A percentile compares a stretch with the other conserved stretches of the same genome.
Conservation (phyloP, 2,888 invertebrate genomes). For the Brachynemurus nebulosus region DNA sequence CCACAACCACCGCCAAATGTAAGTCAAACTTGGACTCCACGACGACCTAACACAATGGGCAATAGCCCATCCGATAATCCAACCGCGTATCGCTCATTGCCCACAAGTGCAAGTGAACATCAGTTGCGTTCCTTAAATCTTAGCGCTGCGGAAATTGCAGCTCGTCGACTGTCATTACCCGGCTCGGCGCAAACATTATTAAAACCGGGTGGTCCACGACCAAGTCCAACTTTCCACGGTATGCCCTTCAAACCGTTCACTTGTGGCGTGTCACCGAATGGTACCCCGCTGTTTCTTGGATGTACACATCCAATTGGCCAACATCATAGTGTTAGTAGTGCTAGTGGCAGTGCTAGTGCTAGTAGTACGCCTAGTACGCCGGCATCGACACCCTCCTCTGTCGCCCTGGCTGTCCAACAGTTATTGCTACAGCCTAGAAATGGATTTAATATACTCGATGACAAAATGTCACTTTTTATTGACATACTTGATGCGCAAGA, state of each 20-base stretch:
- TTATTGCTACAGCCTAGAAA: constrained; percentile 54
- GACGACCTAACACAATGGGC: constrained; percentile 28
- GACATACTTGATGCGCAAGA: constrained; percentile 74
- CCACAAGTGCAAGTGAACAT: constrained; percentile 47
- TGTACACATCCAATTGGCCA: constrained; percentile 34
- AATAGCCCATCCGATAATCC: constrained; percentile 35
- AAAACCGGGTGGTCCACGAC: constrained; percentile 36
- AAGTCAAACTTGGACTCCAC: constrained; percentile 21
- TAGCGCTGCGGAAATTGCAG: constrained; percentile 7
- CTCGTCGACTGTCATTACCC: constrained; percentile 10
- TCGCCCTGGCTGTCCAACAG: constrained; percentile 55
- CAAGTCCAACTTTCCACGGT: constrained; percentile 49
- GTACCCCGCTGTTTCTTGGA: constrained; percentile 32
- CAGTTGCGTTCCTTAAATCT: constrained; percentile 32
- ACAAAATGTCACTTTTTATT: constrained; percentile 63
- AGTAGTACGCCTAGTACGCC: constrained; percentile 4
- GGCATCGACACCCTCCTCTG: constrained; percentile 44
- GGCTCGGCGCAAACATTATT: constrained; percentile 16
- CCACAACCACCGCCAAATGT: constrained; percentile 33
- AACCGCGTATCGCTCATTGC: constrained; percentile 39
- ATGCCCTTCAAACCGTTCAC: constrained; percentile 34
- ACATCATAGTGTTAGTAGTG: constrained; percentile 16
- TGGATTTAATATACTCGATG: constrained; percentile 62
- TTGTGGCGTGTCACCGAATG: constrained; percentile 32
- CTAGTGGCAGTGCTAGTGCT: no score